A percentile compares a stretch with the other conserved stretches of the same genome.
Evolutionary conservation across 1,140 invertebrate species (phyloP).

Genomic region (Pectinophora gossypiella): DNA sequence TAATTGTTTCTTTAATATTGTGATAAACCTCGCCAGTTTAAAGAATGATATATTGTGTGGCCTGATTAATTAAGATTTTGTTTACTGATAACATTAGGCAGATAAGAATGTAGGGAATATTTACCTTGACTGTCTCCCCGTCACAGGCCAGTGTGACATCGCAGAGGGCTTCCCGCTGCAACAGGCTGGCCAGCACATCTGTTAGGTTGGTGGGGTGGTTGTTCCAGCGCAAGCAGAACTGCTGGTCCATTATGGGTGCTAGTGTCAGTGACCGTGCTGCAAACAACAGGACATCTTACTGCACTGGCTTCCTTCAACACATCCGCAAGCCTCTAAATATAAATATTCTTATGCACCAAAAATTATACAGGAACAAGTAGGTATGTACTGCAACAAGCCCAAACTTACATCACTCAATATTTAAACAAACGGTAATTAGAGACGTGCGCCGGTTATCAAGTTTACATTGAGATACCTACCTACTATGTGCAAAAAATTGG

Average conservation of each 20-base stretch:
- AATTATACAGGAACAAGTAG: neutral
- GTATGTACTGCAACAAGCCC: slow-evolving; percentile 17
- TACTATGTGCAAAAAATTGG: slow-evolving; percentile 66
- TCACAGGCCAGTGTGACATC: slow-evolving; percentile 96
- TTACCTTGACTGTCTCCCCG: slow-evolving; percentile 89
- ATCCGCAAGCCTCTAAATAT: neutral
- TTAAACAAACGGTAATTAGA: slow-evolving; percentile 50
- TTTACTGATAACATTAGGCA: neutral
- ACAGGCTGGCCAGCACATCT: slow-evolving; percentile 89
- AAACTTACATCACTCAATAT: slow-evolving; percentile 35
- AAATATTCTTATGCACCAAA: neutral
- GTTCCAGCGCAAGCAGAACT: slow-evolving; percentile 96
- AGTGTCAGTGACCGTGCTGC: slow-evolving; percentile 74
- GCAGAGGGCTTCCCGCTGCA: slow-evolving; percentile 90
- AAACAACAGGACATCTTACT: slow-evolving; percentile 30
- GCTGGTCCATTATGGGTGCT: slow-evolving; percentile 89
- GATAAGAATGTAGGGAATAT: neutral
- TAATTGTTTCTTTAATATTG: neutral
- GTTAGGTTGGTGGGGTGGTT: slow-evolving; percentile 94
- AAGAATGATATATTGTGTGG: neutral
- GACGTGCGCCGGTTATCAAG: slow-evolving; percentile 60
- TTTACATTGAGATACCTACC: slow-evolving; percentile 50
- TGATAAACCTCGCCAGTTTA: neutral
- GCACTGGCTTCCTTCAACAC: neutral
- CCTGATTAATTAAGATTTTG: slow-evolving; percentile 1